These are phyloP conservation scores for Oscheius sp. DNA, from an alignment of 1,140 invertebrate genomes.

Conservation along the genomic window DNA sequence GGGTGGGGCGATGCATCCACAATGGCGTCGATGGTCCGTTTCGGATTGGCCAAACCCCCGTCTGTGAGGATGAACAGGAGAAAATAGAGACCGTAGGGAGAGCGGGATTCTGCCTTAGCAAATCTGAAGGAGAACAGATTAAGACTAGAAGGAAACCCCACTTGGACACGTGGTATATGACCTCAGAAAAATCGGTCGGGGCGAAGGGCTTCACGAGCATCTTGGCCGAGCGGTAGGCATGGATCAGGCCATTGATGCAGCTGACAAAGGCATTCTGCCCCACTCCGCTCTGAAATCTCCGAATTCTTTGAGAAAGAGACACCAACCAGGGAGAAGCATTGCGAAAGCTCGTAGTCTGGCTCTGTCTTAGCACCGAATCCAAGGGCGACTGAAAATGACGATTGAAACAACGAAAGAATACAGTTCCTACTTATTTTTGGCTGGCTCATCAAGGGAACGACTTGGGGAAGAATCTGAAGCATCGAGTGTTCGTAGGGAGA, in stretches of 20 bases:
- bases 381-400: conserved; percentile 3
- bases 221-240: conserved; percentile 10
- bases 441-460: conserved; percentile 11
- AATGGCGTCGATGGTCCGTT: conserved; percentile 18
- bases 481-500: conserved; percentile 21
- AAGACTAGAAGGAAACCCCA: not conserved
- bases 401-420: not conserved
- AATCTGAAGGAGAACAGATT: conserved; percentile 12
- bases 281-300: conserved; percentile 14
- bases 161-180: conserved; percentile 33
- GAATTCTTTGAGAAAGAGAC: not conserved
- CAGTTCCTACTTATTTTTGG: conserved; percentile 1
- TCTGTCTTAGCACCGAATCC: conserved; percentile 32
- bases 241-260: conserved; percentile 9
- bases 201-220: conserved; percentile 33
- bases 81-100: conserved; percentile 22
- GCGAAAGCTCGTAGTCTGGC: conserved; percentile 5
- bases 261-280: conserved; percentile 14
- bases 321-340: conserved; percentile 32
- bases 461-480: conserved; percentile 4
- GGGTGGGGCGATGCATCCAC: conserved; percentile 30
- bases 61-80: conserved; percentile 29
- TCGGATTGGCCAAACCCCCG: conserved; percentile 6
- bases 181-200: conserved; percentile 28
- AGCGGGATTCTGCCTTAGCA: conserved; percentile 26